Conservation (phyloP, 2,113 vertebrate species). For the Electrona antarctica region DNA sequence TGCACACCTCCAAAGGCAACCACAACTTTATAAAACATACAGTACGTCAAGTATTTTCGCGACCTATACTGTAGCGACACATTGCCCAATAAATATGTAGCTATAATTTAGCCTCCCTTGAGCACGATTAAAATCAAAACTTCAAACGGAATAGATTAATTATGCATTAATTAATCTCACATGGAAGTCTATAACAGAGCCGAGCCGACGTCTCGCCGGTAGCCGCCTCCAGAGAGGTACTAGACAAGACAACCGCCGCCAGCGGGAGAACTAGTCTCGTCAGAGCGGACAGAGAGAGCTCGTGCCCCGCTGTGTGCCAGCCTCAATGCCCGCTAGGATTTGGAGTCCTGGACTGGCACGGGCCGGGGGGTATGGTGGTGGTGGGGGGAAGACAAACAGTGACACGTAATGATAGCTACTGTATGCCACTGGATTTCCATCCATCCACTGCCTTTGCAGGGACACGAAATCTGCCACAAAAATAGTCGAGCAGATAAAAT, state of each 20-base stretch:
- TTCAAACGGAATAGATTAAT: constrained; percentile 45
- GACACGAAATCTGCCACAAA: constrained; percentile 41
- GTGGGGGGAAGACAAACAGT: constrained; percentile 16
- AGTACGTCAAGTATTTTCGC: not conserved
- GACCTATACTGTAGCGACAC: constrained; percentile 8
- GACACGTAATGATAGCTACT: constrained; percentile 6
- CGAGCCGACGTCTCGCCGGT: constrained; percentile 39
- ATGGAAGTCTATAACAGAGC: constrained; percentile 35
- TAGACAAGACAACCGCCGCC: not conserved
- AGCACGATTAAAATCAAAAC: constrained; percentile 51
- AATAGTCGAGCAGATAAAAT: constrained; percentile 55
- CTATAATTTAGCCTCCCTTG: constrained; percentile 54
- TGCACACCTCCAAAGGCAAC: not conserved
- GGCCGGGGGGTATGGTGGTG: constrained; percentile 43
- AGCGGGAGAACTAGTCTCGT: constrained; percentile 26
- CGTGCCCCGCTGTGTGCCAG: constrained; percentile 76
- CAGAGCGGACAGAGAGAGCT: constrained; percentile 47
- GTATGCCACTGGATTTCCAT: constrained; percentile 27
- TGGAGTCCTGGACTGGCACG: constrained; percentile 73
- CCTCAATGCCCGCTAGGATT: constrained; percentile 71
- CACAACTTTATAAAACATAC: not conserved
- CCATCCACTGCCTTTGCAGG: not conserved
- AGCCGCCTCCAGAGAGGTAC: constrained; percentile 9
- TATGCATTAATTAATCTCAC: constrained; percentile 60
- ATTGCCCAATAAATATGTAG: constrained; percentile 25